Conservation (phyloP, 2,113 vertebrate genomes). For the Nettapus auritus region DNA sequence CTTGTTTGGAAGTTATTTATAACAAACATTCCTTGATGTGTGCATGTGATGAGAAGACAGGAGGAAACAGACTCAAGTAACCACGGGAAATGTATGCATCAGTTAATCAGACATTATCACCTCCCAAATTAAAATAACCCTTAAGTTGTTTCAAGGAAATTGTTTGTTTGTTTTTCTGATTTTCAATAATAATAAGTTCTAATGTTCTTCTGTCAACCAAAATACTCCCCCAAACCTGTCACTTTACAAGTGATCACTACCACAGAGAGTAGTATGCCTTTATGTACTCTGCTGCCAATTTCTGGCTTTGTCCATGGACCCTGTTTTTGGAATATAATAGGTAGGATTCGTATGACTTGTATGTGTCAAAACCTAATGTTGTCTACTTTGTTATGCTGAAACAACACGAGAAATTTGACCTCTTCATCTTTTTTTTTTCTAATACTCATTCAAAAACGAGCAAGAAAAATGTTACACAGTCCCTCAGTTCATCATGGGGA, state of each 20-base stretch:
- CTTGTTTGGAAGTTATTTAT: not conserved
- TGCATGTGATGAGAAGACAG: not conserved
- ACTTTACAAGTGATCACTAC: fast-evolving
- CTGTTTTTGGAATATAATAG: not conserved
- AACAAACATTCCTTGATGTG: not conserved
- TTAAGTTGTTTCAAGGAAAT: not conserved
- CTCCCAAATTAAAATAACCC: not conserved
- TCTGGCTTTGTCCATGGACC: not conserved
- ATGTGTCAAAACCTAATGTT: fast-evolving
- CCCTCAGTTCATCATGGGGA: not conserved
- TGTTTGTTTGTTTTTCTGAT: not conserved
- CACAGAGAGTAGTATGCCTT: fast-evolving
- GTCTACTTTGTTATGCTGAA: not conserved
- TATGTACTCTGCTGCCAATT: not conserved
- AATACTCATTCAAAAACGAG: not conserved
- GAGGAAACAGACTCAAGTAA: not conserved
- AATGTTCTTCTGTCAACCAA: not conserved
- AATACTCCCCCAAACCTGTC: not conserved
- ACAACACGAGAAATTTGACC: not conserved
- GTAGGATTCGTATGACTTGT: fast-evolving
- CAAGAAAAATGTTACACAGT: not conserved
- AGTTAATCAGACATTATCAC: not conserved
- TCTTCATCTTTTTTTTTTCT: not conserved
- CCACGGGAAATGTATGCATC: not conserved
- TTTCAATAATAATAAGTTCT: not conserved